Conservation (phyloP, 2,113 vertebrate genomes). For the Podarcis cretensis region DNA sequence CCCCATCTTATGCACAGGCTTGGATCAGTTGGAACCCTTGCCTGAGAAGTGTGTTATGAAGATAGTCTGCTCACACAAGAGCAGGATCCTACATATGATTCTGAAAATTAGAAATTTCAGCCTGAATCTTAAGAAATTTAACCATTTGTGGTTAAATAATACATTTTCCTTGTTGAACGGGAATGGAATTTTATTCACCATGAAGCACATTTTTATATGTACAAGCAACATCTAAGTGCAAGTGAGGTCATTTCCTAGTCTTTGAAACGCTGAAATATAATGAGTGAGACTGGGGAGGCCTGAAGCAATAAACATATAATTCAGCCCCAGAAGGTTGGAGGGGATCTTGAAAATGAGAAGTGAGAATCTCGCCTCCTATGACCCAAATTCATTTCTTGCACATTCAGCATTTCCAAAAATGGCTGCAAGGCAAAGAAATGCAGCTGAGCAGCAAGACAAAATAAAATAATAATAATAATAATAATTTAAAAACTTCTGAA, state of each 20-base stretch:
- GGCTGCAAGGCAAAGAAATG: not conserved
- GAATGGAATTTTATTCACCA: not conserved
- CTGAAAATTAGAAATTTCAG: not conserved
- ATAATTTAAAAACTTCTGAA: not conserved
- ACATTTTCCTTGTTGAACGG: not conserved
- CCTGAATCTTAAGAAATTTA: not conserved
- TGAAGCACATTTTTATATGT: not conserved
- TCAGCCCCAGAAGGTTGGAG: not conserved
- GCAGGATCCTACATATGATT: not conserved
- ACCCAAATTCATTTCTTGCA: constrained; percentile 45
- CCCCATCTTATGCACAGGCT: not conserved
- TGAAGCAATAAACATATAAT: not conserved
- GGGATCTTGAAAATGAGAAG: constrained; percentile 34
- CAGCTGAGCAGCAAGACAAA: not conserved
- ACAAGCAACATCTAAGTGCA: not conserved
- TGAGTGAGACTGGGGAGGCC: not conserved
- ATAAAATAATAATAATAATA: not conserved
- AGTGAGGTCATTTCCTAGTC: not conserved
- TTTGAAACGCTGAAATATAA: not conserved
- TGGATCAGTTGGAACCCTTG: not conserved
- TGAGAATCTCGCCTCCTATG: constrained; percentile 36
- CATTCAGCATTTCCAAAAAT: constrained; percentile 43
- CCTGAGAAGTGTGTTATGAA: too few relatives aligned
- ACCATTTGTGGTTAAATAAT: not conserved
- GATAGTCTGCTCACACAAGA: not conserved